Percentiles rank a stretch among this genome's conserved stretches.
Evolutionary conservation across 2,113 vertebrate genomes (phyloP).

Genomic region (Oncorhynchus keta): DNA sequence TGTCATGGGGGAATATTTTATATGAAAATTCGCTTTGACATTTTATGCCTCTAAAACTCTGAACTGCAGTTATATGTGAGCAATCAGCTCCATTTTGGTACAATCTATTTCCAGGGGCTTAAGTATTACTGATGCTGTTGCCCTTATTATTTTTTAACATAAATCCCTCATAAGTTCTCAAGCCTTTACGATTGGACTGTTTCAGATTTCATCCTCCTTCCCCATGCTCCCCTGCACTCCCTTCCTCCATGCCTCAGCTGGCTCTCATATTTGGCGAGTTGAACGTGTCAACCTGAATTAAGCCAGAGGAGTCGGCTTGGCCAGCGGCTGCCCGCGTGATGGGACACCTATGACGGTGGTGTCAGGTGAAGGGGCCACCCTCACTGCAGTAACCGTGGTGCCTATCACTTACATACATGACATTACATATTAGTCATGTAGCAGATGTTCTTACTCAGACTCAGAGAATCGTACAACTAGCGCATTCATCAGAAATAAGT

Average conservation of each 20-base stretch:
- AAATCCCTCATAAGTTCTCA: conserved; percentile 36
- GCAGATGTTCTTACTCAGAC: too few relatives aligned
- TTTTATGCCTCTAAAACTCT: conserved; percentile 11
- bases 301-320: neutral
- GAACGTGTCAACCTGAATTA: neutral
- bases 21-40: conserved; percentile 9
- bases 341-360: neutral
- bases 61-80: conserved; percentile 26
- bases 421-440: too few relatives aligned
- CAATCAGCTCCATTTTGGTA: conserved; percentile 36
- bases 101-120: conserved; percentile 37
- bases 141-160: conserved; percentile 48
- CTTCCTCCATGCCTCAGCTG: neutral
- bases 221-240: neutral
- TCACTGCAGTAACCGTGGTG: too few relatives aligned
- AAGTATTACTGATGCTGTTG: conserved; percentile 48
- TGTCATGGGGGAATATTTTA: conserved; percentile 12
- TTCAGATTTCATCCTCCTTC: conserved; percentile 11
- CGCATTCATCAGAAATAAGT: too few relatives aligned
- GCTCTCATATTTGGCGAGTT: neutral
- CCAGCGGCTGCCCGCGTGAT: neutral
- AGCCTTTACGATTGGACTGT: conserved; percentile 18
- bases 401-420: too few relatives aligned
- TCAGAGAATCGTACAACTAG: too few relatives aligned
- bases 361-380: neutral